Base-by-base conservation (phyloP, 2,113 vertebrate genomes). In the Polypterus bichir region DNA sequence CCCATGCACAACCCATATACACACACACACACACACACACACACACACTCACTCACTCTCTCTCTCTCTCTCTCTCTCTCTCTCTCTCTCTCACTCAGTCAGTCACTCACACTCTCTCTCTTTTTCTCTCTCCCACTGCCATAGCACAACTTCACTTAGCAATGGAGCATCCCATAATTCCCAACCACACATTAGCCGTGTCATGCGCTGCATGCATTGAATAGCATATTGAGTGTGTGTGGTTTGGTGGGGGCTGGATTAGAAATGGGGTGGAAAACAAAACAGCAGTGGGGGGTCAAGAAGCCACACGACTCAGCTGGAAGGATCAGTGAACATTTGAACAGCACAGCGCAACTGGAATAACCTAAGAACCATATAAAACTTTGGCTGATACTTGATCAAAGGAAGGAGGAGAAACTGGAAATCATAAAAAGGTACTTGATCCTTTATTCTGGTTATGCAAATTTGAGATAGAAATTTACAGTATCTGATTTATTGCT, bases 131-230 rank as follows among this genome's bases (percentile, higher is more conserved):
- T 10, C 10, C 51, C 51, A 53, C 51, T 8, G 51, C 51, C 51
- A 53, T 10, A 53, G 51, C 51, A 53, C 7, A 53, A 10, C 51
- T 27, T 27, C 27, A 27, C 54, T 5, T 55, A 6, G 44, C 44
- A 9, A 55, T 6, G 54, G 54, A 27, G 54, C 54, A 55, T 55
- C 54, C 54, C 54, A 55, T 3, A 55, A 55, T 55, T 55, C 54
- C 27, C 27, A 27, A 27, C 27, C 27, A 27, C 27, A 27, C 44
- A 27, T 55, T 55, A 55, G 6, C 54, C 54, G 10, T 6, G 54
- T 55, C 54, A 55, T 55, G 54, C 5, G 54, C 54, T 55, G 54
- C 54, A 9, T 55, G 54, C 54, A 55, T 55, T 55, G 54, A 55
- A 55, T 55, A 55, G 44, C 54, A 55, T 5, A 6, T 9, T 9